These are phyloP conservation scores for Scytalopus superciliaris DNA, from an alignment of 2,113 vertebrate genomes.

Conservation along the genomic window DNA sequence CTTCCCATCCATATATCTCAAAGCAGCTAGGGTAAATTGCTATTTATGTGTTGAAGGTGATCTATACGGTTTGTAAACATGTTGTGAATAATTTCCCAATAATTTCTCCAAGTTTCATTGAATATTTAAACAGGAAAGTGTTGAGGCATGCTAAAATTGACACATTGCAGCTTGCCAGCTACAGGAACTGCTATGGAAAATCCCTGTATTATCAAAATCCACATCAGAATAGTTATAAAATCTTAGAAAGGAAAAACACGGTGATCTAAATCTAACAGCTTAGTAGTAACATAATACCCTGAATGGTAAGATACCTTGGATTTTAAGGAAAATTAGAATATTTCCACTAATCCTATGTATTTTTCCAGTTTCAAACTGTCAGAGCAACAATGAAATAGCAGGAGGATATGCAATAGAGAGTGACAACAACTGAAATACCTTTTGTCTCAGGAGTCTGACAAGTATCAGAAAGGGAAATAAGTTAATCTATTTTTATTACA, in stretches of 20 bases:
- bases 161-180: neutral
- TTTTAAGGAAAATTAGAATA: neutral
- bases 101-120: neutral
- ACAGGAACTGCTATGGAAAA: neutral
- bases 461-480: neutral
- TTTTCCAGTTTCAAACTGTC: neutral
- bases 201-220: neutral
- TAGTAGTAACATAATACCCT: neutral
- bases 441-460: neutral
- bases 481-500: neutral
- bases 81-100: conserved; percentile 37
- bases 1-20: neutral
- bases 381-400: neutral
- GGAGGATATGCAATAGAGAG: neutral
- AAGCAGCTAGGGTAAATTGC: neutral
- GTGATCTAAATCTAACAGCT: neutral
- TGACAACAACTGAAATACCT: neutral
- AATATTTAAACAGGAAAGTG: neutral
- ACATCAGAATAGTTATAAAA: neutral
- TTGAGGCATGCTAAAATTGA: neutral
- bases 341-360: neutral
- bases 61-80: neutral
- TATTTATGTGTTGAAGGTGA: neutral
- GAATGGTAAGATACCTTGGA: neutral
- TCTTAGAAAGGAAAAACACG: neutral